Evolutionary conservation across 2,797 vertebrate species (phyloP).

Genomic region (Platyrinchus mystaceus): DNA sequence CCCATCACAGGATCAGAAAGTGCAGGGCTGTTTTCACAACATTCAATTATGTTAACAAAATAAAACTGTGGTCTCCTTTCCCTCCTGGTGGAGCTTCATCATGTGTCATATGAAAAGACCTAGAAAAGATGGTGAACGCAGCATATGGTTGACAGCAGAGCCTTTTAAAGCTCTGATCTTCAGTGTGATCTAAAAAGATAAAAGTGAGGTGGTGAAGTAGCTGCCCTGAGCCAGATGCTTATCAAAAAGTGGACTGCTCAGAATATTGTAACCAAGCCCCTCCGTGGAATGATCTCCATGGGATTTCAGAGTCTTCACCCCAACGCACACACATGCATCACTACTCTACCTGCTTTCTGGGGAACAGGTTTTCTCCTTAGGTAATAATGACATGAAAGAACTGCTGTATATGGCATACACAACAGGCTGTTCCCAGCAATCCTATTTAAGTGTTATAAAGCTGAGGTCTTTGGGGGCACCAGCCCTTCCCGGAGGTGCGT

Average conservation of each 20-base stretch:
- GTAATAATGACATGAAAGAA: not conserved
- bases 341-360: not conserved
- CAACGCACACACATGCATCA: fast-evolving
- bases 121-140: not conserved
- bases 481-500: not conserved
- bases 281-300: not conserved
- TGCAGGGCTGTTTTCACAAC: not conserved
- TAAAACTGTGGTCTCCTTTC: not conserved
- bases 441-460: not conserved
- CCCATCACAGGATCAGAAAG: not conserved
- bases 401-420: fast-evolving
- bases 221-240: not conserved
- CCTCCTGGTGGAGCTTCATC: not conserved
- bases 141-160: not conserved
- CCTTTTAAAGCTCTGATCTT: not conserved
- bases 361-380: not conserved
- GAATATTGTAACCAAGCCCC: not conserved
- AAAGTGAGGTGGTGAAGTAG: not conserved
- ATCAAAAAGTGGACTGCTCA: not conserved
- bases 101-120: not conserved
- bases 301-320: not conserved
- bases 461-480: not conserved
- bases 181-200: not conserved
- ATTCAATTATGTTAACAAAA: not conserved
- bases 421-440: not conserved